phyloP scores from a whole-genome alignment of 2,888 invertebrate genomes.

The Drosophila ezoana region DNA sequence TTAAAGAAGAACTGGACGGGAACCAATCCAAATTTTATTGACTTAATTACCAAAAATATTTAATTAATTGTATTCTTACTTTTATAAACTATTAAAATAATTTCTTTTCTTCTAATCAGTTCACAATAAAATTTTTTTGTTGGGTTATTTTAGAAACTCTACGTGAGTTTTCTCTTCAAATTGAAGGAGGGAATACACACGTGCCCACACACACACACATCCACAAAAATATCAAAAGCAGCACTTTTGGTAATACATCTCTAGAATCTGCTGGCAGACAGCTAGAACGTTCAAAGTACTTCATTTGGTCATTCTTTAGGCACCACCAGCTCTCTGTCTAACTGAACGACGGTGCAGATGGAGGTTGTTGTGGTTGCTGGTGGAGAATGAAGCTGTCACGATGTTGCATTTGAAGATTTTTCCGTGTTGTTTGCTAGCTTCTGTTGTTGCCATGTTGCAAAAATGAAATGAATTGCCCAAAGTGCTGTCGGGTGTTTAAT shows the following conservation, averaged over 20 bases:
- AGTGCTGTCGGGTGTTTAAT: constrained; percentile 75
- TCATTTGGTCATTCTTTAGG: constrained; percentile 23
- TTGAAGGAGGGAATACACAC: no score
- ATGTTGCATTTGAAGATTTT: constrained; percentile 46
- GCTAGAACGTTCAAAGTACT: constrained; percentile 20
- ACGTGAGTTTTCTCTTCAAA: no score
- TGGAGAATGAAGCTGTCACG: constrained; percentile 50
- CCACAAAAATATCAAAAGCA: constrained; percentile 3
- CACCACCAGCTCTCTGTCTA: background rate
- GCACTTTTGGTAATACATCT: constrained; percentile 22
- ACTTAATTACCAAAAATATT: background rate
- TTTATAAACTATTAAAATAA: background rate
- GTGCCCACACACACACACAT: background rate
- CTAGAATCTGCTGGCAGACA: constrained; percentile 10
- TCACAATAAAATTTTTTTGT: no score
- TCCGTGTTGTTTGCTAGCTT: constrained; percentile 38
- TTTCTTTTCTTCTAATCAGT: background rate
- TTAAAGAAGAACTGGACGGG: background rate
- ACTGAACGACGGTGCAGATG: background rate
- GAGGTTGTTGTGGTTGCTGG: background rate
- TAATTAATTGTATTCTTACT: no score
- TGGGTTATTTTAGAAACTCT: no score
- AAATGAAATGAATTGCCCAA: constrained; percentile 71
- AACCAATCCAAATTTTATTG: background rate
- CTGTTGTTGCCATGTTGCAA: constrained; percentile 24